Evolutionary conservation across 2,888 invertebrate genomes (phyloP).

Genomic region (Leptinotarsa peninsularis): DNA sequence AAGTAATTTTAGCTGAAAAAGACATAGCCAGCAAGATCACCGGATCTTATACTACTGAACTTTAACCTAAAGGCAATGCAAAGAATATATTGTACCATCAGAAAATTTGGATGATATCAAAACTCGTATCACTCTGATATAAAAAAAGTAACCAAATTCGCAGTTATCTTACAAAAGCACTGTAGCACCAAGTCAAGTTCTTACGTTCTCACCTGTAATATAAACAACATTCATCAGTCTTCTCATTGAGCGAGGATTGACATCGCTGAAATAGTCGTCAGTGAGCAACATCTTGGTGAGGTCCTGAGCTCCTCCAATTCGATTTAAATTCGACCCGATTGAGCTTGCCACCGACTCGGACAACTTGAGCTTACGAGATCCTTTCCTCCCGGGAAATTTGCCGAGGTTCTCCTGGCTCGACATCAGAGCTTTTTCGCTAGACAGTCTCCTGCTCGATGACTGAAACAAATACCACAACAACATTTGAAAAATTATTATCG

Average conservation of each 20-base stretch:
- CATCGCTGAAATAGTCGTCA: conserved; percentile 98
- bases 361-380: conserved; percentile 80
- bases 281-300: conserved; percentile 87
- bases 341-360: conserved; percentile 93
- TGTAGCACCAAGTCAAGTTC: not conserved
- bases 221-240: conserved; percentile 97
- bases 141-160: no score
- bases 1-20: no score
- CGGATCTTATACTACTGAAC: no score
- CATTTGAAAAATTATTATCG: no score
- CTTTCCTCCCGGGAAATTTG: conserved; percentile 66
- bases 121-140: no score
- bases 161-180: no score
- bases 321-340: conserved; percentile 87
- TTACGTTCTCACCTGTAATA: conserved; percentile 80
- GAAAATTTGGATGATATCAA: no score
- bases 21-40: no score
- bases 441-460: conserved; percentile 81
- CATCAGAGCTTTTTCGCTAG: conserved; percentile 84
- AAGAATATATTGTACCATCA: no score
- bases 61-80: no score
- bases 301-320: conserved; percentile 77
- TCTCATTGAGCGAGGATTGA: conserved; percentile 97
- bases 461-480: conserved; percentile 50
- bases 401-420: conserved; percentile 85